Conservation (phyloP, 2,113 vertebrate genomes). For the Notarius lentiginosus region DNA sequence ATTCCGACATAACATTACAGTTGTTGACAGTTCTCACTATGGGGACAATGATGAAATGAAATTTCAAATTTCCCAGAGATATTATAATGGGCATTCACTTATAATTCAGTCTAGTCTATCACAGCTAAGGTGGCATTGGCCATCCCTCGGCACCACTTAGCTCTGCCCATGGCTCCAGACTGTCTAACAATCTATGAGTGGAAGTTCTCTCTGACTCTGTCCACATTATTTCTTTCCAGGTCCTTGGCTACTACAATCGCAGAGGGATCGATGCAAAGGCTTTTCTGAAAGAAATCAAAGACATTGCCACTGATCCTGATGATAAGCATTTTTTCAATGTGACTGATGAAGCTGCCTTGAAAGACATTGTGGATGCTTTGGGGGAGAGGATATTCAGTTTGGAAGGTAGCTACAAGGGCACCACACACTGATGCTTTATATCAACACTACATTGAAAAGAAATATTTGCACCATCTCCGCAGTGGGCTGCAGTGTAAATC, state of each 20-base stretch:
- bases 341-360: conserved; percentile 88
- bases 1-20: neutral
- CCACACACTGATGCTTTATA: conserved; percentile 27
- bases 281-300: conserved; percentile 92
- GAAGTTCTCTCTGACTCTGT: neutral
- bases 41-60: neutral
- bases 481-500: conserved; percentile 38
- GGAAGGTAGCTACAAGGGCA: conserved; percentile 77
- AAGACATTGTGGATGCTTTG: conserved; percentile 93
- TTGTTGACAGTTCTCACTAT: neutral
- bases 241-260: conserved; percentile 93
- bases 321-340: conserved; percentile 93
- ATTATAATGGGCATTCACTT: neutral
- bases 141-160: neutral
- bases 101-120: neutral
- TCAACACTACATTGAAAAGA: conserved; percentile 34
- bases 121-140: neutral
- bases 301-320: conserved; percentile 92
- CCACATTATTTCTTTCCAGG: conserved; percentile 68
- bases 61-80: neutral
- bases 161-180: neutral
- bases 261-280: conserved; percentile 90
- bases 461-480: conserved; percentile 33
- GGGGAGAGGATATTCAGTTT: conserved; percentile 93
- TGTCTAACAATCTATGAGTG: neutral